Evolutionary conservation across 2,888 invertebrate genomes (phyloP).

Genomic region (Exocentrus adspersus): DNA sequence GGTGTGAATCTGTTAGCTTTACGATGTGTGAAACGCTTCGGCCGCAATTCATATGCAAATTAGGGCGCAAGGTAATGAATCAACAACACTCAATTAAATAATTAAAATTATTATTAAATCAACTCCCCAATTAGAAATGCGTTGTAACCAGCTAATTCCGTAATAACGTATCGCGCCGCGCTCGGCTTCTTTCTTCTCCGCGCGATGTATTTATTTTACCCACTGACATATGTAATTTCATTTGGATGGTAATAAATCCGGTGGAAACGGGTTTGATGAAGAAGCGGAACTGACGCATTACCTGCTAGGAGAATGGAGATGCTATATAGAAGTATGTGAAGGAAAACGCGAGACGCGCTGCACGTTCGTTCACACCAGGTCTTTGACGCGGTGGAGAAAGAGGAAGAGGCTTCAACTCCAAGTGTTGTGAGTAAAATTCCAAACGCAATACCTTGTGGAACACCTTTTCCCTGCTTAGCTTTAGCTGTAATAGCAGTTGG

Average conservation of each 20-base stretch:
- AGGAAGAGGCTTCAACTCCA: too few species aligned
- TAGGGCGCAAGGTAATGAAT: constrained; percentile 37
- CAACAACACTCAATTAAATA: constrained; percentile 28
- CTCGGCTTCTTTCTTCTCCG: constrained; percentile 34
- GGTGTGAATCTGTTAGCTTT: constrained; percentile 21
- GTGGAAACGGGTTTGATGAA: constrained; percentile 5
- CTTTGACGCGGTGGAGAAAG: too few species aligned
- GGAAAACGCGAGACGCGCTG: too few species aligned
- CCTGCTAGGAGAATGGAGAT: background rate
- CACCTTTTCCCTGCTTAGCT: too few species aligned
- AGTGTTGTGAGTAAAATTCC: too few species aligned
- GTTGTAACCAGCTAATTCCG: constrained; percentile 48
- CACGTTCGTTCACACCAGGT: too few species aligned
- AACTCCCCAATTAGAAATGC: constrained; percentile 45
- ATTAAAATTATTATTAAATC: constrained; percentile 50
- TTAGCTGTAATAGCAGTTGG: too few species aligned
- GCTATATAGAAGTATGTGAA: background rate
- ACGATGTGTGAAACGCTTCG: constrained; percentile 37
- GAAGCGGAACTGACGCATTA: constrained; percentile 16
- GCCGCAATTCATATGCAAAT: constrained; percentile 41
- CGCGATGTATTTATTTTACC: constrained; percentile 47
- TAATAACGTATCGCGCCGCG: constrained; percentile 47
- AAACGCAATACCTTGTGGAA: too few species aligned
- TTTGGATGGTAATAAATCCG: constrained; percentile 53
- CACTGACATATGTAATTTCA: constrained; percentile 53